Conservation (phyloP, 2,797 vertebrate species). For the Sebastes hubbsi region DNA sequence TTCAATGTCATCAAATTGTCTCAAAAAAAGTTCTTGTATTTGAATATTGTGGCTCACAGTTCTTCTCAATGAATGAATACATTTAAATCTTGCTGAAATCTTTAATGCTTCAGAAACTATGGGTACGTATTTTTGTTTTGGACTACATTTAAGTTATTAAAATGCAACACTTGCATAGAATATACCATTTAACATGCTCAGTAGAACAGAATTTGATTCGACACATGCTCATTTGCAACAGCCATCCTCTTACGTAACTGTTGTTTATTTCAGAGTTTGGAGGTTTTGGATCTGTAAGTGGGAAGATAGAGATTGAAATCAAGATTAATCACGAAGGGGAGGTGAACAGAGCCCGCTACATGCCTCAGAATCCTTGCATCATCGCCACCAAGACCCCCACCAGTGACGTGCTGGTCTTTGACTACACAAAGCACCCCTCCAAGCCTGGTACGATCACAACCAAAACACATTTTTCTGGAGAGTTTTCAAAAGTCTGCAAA, state of each 20-base stretch:
- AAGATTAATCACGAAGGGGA: slow-evolving; percentile 99
- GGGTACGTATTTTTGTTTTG: slow-evolving; percentile 19
- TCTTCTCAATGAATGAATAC: slow-evolving; percentile 18
- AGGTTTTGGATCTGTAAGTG: slow-evolving; percentile 97
- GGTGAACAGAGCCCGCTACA: slow-evolving; percentile 96
- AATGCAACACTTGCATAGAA: neutral
- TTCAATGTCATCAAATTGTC: neutral
- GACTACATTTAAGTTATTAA: neutral
- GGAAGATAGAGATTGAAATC: slow-evolving; percentile 98
- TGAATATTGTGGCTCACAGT: slow-evolving; percentile 4
- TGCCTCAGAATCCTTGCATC: slow-evolving; percentile 98
- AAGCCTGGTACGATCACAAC: slow-evolving; percentile 88
- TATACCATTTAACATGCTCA: neutral
- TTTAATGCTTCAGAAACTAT: slow-evolving; percentile 41
- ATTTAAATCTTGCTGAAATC: slow-evolving; percentile 26
- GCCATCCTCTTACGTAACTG: neutral
- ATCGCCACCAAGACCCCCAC: slow-evolving; percentile 98
- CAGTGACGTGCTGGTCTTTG: slow-evolving; percentile 96
- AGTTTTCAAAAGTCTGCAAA: neutral
- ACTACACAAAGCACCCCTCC: slow-evolving; percentile 98
- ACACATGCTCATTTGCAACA: neutral
- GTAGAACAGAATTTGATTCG: neutral
- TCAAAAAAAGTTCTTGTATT: neutral
- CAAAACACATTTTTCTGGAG: neutral
- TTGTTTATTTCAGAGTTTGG: slow-evolving; percentile 89